These are phyloP conservation scores for Biston betularia DNA, from an alignment of 2,888 invertebrate species.

Conservation along the genomic window DNA sequence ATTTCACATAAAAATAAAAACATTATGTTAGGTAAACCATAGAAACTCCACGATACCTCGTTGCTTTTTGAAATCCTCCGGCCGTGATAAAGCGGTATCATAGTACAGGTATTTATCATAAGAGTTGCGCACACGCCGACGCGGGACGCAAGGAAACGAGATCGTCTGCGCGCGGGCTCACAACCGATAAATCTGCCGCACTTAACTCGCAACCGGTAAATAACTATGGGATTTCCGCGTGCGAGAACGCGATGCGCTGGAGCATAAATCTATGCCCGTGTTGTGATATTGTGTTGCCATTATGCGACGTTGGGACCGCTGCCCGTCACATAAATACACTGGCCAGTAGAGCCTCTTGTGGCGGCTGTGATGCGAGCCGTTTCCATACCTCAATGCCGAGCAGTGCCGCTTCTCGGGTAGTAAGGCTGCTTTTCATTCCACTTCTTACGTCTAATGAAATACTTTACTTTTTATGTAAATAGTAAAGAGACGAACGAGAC, in stretches of 20 bases:
- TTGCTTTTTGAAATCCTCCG: slow-evolving; percentile 57
- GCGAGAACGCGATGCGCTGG: slow-evolving; percentile 81
- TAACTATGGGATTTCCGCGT: slow-evolving; percentile 86
- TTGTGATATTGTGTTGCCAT: slow-evolving; percentile 86
- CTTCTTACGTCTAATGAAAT: slow-evolving; percentile 9
- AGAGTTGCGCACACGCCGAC: slow-evolving; percentile 58
- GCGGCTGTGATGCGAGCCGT: slow-evolving; percentile 55
- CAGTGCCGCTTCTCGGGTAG: slow-evolving; percentile 48
- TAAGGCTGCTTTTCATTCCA: slow-evolving; percentile 37
- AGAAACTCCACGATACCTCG: slow-evolving; percentile 49
- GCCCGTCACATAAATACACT: slow-evolving; percentile 79
- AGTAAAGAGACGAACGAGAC: too few species aligned
- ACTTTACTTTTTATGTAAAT: too few species aligned
- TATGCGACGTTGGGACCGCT: slow-evolving; percentile 76
- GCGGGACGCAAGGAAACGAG: slow-evolving; percentile 76
- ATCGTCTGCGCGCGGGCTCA: slow-evolving; percentile 74
- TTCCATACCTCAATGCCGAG: slow-evolving; percentile 60
- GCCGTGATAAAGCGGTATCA: slow-evolving; percentile 67
- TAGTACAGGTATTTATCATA: slow-evolving; percentile 64
- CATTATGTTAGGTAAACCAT: slow-evolving; percentile 46
- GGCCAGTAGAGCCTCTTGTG: slow-evolving; percentile 60
- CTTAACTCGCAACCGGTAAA: slow-evolving; percentile 86
- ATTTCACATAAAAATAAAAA: background rate
- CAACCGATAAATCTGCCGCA: slow-evolving; percentile 84
- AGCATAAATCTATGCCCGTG: slow-evolving; percentile 84